Base-by-base conservation (phyloP, 2,888 invertebrate species). In the Incurvaria masculella region DNA sequence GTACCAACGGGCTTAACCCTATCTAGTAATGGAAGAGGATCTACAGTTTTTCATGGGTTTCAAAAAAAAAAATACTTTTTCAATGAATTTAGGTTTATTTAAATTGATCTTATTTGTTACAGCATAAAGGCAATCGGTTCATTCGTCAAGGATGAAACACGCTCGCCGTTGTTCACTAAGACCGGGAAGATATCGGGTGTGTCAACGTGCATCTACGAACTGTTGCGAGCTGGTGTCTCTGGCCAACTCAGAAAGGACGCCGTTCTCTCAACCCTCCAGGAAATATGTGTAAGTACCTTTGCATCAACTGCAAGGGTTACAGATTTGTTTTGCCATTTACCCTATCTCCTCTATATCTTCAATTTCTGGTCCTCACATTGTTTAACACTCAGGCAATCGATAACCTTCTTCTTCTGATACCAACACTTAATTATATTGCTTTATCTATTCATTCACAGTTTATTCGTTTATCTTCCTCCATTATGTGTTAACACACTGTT, bases 201-300 rank as follows among this genome's bases (percentile, higher is more conserved):
- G 59, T 86, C 87, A 52, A 83, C 85, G 61, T 84, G 84, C 56
- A 75, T 96, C 47, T 92, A 93, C 72, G 88, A 92, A 62, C 78
- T 96, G 53, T 79, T 94, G 58, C 85, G 86, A 59, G 87, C 87
- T 70, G 91, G 90, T 38, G 76, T 93, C 46, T 83, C 82, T 55
- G 93, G 92, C 44, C 79, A 76, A 51, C 64, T 95, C 49, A 91
- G 89, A 63, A 89, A 87, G 66, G 95, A 95, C 63, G 81, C 84
- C 45, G 86, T 90, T 44, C 80, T 91, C 17, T 72, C 83, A 55
- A 82, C 84, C 8, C 76, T 96, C 41, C 81, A 81, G 58, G 94
- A 95, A 60, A 78, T 94, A 51, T 80, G 86, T 66, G 93, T 92
- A 81, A 81, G 85, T 72, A 46, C n/a, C n/a, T n/a, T n/a, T 16